Evolutionary conservation across 2,113 vertebrate species (phyloP), one percentile per base, ranked within the genome.

Genomic region (Coptodon bakossiorum): DNA sequence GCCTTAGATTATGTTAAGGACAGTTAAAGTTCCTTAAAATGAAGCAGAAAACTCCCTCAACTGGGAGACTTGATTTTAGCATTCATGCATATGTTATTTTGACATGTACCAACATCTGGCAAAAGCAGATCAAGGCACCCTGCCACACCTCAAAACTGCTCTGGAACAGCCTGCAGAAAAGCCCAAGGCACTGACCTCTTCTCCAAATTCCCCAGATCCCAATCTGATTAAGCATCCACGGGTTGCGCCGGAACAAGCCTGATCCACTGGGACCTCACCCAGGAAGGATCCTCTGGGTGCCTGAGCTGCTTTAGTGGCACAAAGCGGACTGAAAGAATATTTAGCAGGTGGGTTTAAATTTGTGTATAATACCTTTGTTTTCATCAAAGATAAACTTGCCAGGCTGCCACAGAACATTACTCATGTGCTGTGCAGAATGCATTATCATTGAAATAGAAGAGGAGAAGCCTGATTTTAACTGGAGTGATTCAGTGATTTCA

Each of bases 401-500:
- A 0, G 12, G 14, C 43, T 82, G 43, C 71, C 29, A 52, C 12
- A 71, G 85, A 90, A 81, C 24, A 50, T 76, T 31, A 54, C 71
- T 48, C 66, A 14, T 38, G 45, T 12, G 22, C 81, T 73, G 29
- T 43, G 56, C 36, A 40, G 40, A 89, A 86, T 80, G 61, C 50
- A 84, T 90, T 48, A 54, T 61, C 82, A 59, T 3, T 84, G 81
- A 71, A 87, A 88, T 43, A 57, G n/a, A 48, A 27, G 61, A 36
- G 71, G 2, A 59, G 53, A 56, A 4, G 27, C 56, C 83, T 79
- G 5, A 84, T 90, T 91, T 90, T 68, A 84, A 84, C 82, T 88
- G 73, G 76, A 91, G 80, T 79, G 78, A 93, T 84, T 88, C 90
- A 89, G 82, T 71, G 80, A 94, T 90, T 91, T 92, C 87, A 52